These are phyloP conservation scores for Apamea anceps DNA, from an alignment of 2,888 invertebrate species.

Conservation along the genomic window DNA sequence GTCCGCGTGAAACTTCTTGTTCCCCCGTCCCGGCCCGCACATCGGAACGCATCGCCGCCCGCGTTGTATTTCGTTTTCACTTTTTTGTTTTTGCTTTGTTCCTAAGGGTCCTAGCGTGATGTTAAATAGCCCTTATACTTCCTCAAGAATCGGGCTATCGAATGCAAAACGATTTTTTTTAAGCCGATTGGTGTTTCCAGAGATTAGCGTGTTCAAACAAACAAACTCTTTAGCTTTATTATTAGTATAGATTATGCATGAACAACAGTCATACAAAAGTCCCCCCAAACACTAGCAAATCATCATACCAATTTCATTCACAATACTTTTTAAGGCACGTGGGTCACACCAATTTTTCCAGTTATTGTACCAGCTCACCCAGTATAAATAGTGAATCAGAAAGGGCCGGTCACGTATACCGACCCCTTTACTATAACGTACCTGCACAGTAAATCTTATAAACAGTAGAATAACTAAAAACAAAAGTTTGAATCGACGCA, in stretches of 20 bases:
- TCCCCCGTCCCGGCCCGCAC: no score
- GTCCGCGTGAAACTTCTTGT: no score
- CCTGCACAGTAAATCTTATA: neutral
- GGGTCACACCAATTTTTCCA: conserved; percentile 40
- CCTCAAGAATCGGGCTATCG: no score
- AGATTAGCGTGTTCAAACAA: no score
- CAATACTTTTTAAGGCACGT: conserved; percentile 36
- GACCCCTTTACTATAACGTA: conserved; percentile 28
- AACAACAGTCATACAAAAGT: conserved; percentile 2
- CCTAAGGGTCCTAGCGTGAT: no score
- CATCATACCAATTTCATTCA: conserved; percentile 3
- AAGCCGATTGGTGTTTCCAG: no score
- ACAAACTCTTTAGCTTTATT: no score
- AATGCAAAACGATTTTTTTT: no score
- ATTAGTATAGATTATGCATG: neutral
- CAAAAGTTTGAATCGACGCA: neutral
- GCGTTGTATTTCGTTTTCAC: no score
- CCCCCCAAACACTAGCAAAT: conserved; percentile 30
- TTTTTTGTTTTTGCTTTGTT: no score
- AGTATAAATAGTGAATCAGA: conserved; percentile 59
- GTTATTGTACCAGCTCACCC: conserved; percentile 27
- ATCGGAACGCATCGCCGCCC: no score
- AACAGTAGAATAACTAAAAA: conserved; percentile 27
- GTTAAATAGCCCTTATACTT: no score
- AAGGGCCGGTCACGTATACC: conserved; percentile 59